phyloP scores from a whole-genome alignment of 2,797 vertebrate genomes.

The Sciurus vulgaris region DNA sequence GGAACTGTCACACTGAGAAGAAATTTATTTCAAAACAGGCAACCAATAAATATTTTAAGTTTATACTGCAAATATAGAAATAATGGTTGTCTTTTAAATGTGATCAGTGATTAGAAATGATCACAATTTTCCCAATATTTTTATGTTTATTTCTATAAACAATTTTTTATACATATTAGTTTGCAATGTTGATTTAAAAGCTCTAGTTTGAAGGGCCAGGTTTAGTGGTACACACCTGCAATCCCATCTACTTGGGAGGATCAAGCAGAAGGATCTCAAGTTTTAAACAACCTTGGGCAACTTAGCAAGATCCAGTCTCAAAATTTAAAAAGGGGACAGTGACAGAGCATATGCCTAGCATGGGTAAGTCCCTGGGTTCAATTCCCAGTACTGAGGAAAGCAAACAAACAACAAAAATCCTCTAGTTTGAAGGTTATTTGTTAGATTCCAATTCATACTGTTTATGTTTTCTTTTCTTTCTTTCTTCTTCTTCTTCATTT shows the following conservation, averaged over 20 bases:
- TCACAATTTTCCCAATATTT: constrained; percentile 7
- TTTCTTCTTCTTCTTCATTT: too few species aligned
- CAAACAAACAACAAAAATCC: background rate
- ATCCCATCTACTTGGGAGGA: background rate
- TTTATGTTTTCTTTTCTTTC: background rate
- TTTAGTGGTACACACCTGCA: background rate
- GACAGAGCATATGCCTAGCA: background rate
- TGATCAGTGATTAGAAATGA: background rate
- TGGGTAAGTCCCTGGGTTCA: background rate
- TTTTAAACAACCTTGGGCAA: background rate
- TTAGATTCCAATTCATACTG: background rate
- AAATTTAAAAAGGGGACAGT: background rate
- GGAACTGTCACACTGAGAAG: constrained; percentile 19
- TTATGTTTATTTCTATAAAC: background rate
- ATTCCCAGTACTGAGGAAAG: background rate
- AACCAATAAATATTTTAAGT: constrained; percentile 33
- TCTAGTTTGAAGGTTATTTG: background rate
- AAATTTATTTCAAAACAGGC: constrained; percentile 31
- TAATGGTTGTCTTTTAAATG: constrained; percentile 48
- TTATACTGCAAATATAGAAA: background rate
- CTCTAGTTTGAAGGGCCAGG: background rate
- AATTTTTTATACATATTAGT: background rate
- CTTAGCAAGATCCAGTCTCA: background rate
- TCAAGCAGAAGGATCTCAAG: background rate
- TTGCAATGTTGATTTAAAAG: constrained; percentile 14